phyloP scores from a whole-genome alignment of 2,888 invertebrate species.

The Nebria salina region DNA sequence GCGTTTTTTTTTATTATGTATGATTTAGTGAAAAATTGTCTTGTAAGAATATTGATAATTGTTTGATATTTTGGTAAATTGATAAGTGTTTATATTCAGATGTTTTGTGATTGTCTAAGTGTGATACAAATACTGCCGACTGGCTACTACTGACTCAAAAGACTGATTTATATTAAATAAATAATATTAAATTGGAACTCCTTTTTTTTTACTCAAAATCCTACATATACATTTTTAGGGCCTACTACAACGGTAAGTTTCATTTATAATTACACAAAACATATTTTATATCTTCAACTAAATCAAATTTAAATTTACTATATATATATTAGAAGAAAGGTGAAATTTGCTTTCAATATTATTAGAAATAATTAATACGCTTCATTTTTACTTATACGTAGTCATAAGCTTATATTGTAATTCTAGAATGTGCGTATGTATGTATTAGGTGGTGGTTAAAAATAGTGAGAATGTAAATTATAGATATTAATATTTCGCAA shows the following conservation, averaged over 20 bases:
- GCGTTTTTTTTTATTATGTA: neutral
- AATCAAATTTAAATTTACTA: no score
- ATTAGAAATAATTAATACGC: no score
- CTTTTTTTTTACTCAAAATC: neutral
- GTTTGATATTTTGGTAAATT: conserved; percentile 30
- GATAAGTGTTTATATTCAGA: conserved; percentile 40
- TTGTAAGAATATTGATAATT: neutral
- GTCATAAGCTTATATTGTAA: no score
- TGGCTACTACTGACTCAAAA: conserved; percentile 57
- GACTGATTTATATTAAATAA: conserved; percentile 61
- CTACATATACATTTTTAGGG: neutral
- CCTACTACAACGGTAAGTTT: neutral
- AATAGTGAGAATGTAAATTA: no score
- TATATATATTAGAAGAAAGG: no score
- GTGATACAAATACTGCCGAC: conserved; percentile 57
- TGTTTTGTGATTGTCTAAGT: conserved; percentile 59
- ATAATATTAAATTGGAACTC: conserved; percentile 43
- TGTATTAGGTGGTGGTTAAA: no score
- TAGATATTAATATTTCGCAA: no score
- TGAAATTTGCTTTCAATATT: no score
- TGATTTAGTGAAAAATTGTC: neutral
- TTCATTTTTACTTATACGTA: no score
- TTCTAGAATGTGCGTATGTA: no score
- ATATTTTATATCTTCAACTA: no score
- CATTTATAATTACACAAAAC: no score